phyloP scores from a whole-genome alignment of 2,797 vertebrate species.

The Vespertilio murinus region DNA sequence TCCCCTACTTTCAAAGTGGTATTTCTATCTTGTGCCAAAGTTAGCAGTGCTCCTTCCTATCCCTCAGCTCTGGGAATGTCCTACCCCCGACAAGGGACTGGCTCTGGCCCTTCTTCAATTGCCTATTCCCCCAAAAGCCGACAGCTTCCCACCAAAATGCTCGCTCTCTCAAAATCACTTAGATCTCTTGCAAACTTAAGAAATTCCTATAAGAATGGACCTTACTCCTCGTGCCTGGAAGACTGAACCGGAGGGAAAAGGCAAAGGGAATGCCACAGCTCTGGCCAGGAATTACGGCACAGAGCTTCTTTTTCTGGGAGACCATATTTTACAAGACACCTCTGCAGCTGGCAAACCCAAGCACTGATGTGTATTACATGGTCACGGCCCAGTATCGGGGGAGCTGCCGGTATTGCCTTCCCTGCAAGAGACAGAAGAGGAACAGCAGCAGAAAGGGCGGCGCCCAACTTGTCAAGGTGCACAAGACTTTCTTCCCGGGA shows the following conservation, averaged over 20 bases:
- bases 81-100: background rate
- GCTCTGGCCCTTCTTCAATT: background rate
- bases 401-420: slow-evolving; percentile 4
- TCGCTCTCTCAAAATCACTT: background rate
- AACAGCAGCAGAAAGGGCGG: slow-evolving; percentile 48
- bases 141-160: slow-evolving; percentile 7
- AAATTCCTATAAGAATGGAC: background rate
- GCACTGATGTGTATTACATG: background rate
- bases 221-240: slow-evolving; percentile 10
- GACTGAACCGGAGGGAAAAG: slow-evolving; percentile 14
- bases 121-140: background rate
- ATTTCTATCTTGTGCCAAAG: background rate
- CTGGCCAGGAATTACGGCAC: slow-evolving; percentile 21
- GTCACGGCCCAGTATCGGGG: background rate
- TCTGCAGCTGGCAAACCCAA: slow-evolving; percentile 32
- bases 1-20: background rate
- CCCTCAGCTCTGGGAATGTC: background rate
- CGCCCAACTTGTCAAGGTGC: background rate
- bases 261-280: background rate
- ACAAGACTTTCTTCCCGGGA: slow-evolving; percentile 47
- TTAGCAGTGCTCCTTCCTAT: background rate
- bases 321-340: slow-evolving; percentile 5
- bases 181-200: background rate
- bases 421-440: slow-evolving; percentile 47
- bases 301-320: slow-evolving; percentile 6